phyloP scores from a whole-genome alignment of 2,888 invertebrate species.

The Volucella zonaria region DNA sequence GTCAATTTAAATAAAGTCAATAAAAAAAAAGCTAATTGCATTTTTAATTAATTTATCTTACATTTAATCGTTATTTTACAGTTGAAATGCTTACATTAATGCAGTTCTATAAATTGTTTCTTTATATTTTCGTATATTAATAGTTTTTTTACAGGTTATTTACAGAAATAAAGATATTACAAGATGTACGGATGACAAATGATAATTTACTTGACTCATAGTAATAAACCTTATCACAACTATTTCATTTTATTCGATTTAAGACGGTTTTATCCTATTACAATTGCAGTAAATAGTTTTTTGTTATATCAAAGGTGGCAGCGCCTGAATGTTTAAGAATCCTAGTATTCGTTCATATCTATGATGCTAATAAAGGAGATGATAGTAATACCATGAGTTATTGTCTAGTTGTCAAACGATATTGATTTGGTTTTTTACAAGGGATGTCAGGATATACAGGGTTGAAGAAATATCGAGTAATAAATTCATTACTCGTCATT shows the following conservation, averaged over 20 bases:
- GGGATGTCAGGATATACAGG: constrained; percentile 35
- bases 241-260: constrained; percentile 25
- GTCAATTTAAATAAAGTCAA: too few species aligned
- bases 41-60: too few species aligned
- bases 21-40: too few species aligned
- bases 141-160: constrained; percentile 53
- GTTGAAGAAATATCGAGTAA: constrained; percentile 69
- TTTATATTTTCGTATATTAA: too few species aligned
- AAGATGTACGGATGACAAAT: constrained; percentile 53
- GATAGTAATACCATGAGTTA: constrained; percentile 35
- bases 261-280: constrained; percentile 32
- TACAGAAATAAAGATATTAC: constrained; percentile 51
- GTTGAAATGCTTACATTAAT: too few species aligned
- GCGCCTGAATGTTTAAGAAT: constrained; percentile 38
- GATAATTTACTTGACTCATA: constrained; percentile 37
- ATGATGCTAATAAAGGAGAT: constrained; percentile 31
- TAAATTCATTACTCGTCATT: constrained; percentile 85
- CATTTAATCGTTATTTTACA: too few species aligned
- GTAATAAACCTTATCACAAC: constrained; percentile 40
- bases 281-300: constrained; percentile 49
- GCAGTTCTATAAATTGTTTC: too few species aligned
- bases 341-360: constrained; percentile 31
- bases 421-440: constrained; percentile 46
- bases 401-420: constrained; percentile 66
- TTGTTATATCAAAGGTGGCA: constrained; percentile 45